A percentile compares a stretch with the other conserved stretches of the same genome.
Evolutionary conservation across 2,888 invertebrate species (phyloP).

Genomic region (Trichacis sp.): DNA sequence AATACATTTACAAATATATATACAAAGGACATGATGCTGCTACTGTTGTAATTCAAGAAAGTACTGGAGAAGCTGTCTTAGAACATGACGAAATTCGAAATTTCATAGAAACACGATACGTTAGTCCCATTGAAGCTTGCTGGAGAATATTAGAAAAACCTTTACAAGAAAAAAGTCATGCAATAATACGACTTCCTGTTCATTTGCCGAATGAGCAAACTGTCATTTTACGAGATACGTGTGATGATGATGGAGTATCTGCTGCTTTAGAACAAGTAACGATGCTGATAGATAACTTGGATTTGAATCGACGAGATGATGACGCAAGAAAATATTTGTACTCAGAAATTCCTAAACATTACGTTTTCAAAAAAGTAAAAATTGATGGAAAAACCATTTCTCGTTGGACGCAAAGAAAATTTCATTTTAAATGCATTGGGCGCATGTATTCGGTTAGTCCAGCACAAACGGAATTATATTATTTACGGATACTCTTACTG

Average conservation of each 20-base stretch:
- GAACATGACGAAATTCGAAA: slow-evolving; percentile 37
- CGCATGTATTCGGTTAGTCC: no score
- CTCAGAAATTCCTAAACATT: slow-evolving; percentile 21
- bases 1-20: no score
- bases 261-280: slow-evolving; percentile 3
- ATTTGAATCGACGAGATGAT: no score
- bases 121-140: no score
- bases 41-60: slow-evolving; percentile 23
- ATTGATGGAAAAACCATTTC: slow-evolving; percentile 20
- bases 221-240: slow-evolving; percentile 9
- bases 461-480: no score
- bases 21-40: slow-evolving; percentile 49
- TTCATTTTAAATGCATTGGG: no score
- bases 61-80: slow-evolving; percentile 2
- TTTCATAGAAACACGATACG: slow-evolving; percentile 34
- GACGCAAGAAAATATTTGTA: no score
- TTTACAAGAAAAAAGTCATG: no score
- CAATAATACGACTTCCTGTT: no score
- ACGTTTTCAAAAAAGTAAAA: slow-evolving; percentile 12
- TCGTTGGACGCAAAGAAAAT: slow-evolving; percentile 7
- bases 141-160: no score
- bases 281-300: no score
- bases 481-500: no score
- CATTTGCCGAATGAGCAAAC: slow-evolving; percentile 31
- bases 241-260: neutral